Evolutionary conservation across 2,797 vertebrate species (phyloP), one percentile per base, ranked within the genome.

Genomic region (Apogon hyalosoma): DNA sequence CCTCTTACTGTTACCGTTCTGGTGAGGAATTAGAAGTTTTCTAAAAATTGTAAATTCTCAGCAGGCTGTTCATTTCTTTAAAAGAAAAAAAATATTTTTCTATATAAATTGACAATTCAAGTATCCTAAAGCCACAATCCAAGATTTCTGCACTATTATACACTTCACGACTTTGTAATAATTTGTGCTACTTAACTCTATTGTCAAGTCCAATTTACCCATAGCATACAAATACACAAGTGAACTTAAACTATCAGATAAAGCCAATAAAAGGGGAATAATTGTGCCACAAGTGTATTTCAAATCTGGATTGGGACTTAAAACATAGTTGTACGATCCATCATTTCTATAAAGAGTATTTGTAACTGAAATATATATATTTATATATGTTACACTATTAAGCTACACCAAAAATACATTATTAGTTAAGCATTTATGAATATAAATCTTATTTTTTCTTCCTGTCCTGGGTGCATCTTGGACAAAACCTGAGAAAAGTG

Each of bases 381-480:
- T 78, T 47, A 66, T 65, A 14, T 65, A 72, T 72, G 62, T 76
- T 70, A 90, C 67, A 73, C 54, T 84, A 89, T 83, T 83, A 78
- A 80, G 84, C 82, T 85, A 87, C 75, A 87, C 48, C 78, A 80
- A 90, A 86, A 88, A 88, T 83, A 86, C 73, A 82, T 68, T 63
- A 75, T 79, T 75, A 83, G 66, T 76, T 71, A 65, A 72, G 43
- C 60, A 61, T 75, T 80, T 83, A 50, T 67, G 53, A 73, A 67
- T 61, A 54, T 41, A 53, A 47, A 68, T 75, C 70, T 97, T 92
- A 94, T 93, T 97, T 98, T 87, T 97, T 99, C 92, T 97, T 98
- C 92, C 83, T 95, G 72, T 98, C 97, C 90, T 98, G 97, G 80
- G 94, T 96, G 77, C 97, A 99, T 64, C 97, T 94, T 0, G 98